Conservation (phyloP, 1,140 invertebrate genomes). For the Achatina immaculata region DNA sequence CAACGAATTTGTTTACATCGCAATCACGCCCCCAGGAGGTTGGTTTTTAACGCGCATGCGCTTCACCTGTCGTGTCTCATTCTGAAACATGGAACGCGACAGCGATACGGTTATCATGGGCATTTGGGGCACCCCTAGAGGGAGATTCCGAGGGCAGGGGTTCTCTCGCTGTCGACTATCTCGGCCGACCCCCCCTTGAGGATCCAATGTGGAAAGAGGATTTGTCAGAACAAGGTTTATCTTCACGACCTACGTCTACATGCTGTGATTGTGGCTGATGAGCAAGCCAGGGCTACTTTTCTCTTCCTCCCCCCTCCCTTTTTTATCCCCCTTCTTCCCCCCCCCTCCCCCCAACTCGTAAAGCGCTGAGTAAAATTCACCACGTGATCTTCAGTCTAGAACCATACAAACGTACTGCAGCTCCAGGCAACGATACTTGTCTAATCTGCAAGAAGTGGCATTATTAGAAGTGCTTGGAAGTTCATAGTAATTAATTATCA, state of each 20-base stretch:
- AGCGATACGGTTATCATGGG: constrained; percentile 10
- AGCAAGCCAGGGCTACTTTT: background rate
- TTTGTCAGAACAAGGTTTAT: background rate
- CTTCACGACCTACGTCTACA: background rate
- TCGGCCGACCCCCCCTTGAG: constrained; percentile 1
- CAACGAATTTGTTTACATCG: background rate
- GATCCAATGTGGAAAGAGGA: constrained; percentile 19
- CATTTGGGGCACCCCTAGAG: constrained; percentile 24
- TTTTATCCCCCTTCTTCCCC: no score
- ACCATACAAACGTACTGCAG: no score
- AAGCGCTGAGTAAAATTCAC: no score
- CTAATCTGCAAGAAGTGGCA: no score
- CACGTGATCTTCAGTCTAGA: no score
- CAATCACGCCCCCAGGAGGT: background rate
- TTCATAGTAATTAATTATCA: no score
- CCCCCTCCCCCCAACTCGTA: no score
- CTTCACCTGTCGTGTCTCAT: constrained; percentile 22
- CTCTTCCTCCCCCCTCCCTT: no score
- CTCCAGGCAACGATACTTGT: no score
- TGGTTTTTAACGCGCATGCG: background rate
- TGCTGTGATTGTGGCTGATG: background rate
- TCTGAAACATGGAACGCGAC: background rate
- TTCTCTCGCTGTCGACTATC: background rate
- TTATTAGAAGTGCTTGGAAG: no score
- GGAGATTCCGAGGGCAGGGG: background rate